Evolutionary conservation across 2,888 invertebrate species (phyloP).

Genomic region (Xanthorhoe designata): DNA sequence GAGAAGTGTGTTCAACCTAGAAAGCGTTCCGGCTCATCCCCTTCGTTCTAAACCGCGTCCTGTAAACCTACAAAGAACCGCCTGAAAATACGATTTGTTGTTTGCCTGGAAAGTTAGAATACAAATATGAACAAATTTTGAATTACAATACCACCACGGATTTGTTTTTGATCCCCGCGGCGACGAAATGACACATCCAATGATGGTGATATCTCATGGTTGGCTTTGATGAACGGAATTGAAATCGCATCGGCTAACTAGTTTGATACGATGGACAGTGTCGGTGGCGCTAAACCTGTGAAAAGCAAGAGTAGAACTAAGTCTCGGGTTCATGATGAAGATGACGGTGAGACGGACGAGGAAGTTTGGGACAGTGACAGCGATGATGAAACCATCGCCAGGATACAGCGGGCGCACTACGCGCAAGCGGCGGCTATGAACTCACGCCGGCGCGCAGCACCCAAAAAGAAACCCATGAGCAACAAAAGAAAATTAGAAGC

Average conservation of each 20-base stretch:
- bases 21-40: slow-evolving; percentile 70
- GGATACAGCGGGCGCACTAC: slow-evolving; percentile 79
- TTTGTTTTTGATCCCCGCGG: slow-evolving; percentile 35
- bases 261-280: slow-evolving; percentile 66
- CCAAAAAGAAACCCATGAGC: slow-evolving; percentile 75
- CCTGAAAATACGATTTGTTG: slow-evolving; percentile 59
- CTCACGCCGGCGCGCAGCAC: slow-evolving; percentile 67
- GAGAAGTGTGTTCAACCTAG: slow-evolving; percentile 58
- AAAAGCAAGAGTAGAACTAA: slow-evolving; percentile 67
- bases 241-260: slow-evolving; percentile 30
- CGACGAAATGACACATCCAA: slow-evolving; percentile 43
- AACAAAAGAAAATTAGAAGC: slow-evolving; percentile 83
- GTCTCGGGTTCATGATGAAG: slow-evolving; percentile 63
- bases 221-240: slow-evolving; percentile 41
- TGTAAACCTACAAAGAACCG: slow-evolving; percentile 72
- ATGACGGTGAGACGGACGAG: slow-evolving; percentile 68
- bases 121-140: slow-evolving; percentile 25
- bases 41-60: slow-evolving; percentile 69
- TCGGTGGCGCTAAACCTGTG: slow-evolving; percentile 64
- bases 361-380: slow-evolving; percentile 77
- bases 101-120: slow-evolving; percentile 37
- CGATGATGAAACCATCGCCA: slow-evolving; percentile 79
- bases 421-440: slow-evolving; percentile 79
- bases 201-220: slow-evolving; percentile 38
- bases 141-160: slow-evolving; percentile 16